These are phyloP conservation scores for Enteromius treurensis DNA, from an alignment of 2,797 vertebrate species.

Conservation along the genomic window DNA sequence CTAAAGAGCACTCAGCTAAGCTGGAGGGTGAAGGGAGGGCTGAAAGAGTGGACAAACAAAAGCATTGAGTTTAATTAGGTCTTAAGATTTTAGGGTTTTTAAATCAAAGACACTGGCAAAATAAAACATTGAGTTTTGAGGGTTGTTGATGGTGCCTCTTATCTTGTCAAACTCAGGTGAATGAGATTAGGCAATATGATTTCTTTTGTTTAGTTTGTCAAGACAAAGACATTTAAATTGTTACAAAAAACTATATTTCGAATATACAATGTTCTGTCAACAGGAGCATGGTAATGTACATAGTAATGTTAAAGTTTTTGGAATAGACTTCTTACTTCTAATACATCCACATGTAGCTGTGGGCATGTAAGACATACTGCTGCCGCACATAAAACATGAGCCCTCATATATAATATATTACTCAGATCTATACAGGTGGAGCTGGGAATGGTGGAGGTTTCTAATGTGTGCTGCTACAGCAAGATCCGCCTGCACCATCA, in stretches of 20 bases:
- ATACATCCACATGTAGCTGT: no score
- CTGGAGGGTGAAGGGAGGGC: conserved; percentile 5
- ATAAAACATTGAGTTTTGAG: not conserved
- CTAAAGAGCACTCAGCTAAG: conserved; percentile 21
- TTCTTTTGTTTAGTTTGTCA: not conserved
- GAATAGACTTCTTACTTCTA: not conserved
- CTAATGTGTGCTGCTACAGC: no score
- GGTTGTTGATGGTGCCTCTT: not conserved
- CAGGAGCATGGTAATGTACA: not conserved
- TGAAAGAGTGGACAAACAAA: not conserved
- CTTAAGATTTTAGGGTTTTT: conserved; percentile 27
- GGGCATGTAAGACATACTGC: no score
- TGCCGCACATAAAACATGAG: not conserved
- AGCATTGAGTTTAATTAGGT: conserved; percentile 18
- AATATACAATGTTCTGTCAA: not conserved
- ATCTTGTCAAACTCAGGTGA: not conserved
- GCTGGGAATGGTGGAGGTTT: no score
- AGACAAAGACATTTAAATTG: not conserved
- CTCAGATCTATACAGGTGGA: no score
- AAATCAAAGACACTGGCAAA: not conserved
- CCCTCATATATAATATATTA: not conserved
- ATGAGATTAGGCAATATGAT: not conserved
- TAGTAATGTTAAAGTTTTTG: not conserved
- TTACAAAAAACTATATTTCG: not conserved
- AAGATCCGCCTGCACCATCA: no score